Percentiles rank a stretch among this genome's conserved stretches.
Evolutionary conservation across 1,140 invertebrate genomes (phyloP).

Genomic region (Drosophila guanche): DNA sequence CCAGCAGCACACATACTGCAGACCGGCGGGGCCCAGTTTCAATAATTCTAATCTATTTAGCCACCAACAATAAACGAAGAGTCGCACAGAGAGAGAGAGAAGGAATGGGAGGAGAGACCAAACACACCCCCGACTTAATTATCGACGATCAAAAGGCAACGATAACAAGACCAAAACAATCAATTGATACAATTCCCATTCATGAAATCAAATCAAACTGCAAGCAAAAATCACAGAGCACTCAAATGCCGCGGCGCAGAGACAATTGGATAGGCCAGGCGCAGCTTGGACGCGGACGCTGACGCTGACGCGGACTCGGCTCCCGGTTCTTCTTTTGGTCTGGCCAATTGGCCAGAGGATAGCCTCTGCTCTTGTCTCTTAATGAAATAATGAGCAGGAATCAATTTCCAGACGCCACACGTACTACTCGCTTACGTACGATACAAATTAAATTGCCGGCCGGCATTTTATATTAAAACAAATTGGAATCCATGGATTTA

Average conservation of each 20-base stretch:
- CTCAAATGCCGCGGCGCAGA: slow-evolving; percentile 32
- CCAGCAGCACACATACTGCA: slow-evolving; percentile 17
- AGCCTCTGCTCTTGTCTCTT: slow-evolving; percentile 28
- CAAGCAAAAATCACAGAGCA: slow-evolving; percentile 67
- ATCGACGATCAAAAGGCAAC: slow-evolving; percentile 75
- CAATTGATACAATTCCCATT: slow-evolving; percentile 80
- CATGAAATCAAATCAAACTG: slow-evolving; percentile 79
- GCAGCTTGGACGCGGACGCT: background rate
- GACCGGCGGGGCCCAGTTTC: slow-evolving; percentile 38
- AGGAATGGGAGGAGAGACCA: slow-evolving; percentile 1
- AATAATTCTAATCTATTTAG: slow-evolving; percentile 73
- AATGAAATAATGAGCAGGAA: slow-evolving; percentile 82
- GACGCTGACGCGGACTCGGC: background rate
- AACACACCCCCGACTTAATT: slow-evolving; percentile 75
- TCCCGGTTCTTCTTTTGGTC: background rate
- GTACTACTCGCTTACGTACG: slow-evolving; percentile 31
- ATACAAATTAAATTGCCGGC: slow-evolving; percentile 69
- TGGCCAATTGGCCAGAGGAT: slow-evolving; percentile 43
- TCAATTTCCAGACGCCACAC: slow-evolving; percentile 66
- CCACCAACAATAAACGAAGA: background rate
- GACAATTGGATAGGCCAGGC: slow-evolving; percentile 44
- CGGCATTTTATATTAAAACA: slow-evolving; percentile 77
- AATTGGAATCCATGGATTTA: slow-evolving; percentile 69
- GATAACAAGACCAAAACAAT: slow-evolving; percentile 79
- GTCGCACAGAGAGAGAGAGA: background rate